Conservation (phyloP, 2,888 invertebrate genomes). For the Phymatocera aterrima region DNA sequence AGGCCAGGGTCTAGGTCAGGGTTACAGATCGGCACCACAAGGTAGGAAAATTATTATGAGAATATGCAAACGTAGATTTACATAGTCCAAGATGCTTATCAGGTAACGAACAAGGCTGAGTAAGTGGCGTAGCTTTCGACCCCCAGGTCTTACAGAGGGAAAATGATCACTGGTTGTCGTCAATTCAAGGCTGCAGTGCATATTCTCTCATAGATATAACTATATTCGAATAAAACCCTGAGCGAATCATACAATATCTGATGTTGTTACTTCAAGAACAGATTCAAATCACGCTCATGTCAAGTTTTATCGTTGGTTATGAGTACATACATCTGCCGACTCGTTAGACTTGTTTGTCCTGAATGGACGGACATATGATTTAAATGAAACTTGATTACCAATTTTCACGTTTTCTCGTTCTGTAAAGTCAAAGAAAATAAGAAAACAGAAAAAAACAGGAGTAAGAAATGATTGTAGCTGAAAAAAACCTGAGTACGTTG, state of each 20-base stretch:
- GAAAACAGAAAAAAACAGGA: too few species aligned
- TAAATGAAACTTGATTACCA: too few species aligned
- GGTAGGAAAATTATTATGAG: constrained; percentile 34
- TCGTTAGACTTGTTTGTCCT: too few species aligned
- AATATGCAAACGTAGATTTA: constrained; percentile 21
- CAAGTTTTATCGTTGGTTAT: too few species aligned
- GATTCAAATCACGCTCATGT: background rate
- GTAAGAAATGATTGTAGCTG: too few species aligned
- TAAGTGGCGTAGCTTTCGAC: constrained; percentile 15
- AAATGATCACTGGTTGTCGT: background rate
- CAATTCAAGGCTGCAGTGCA: constrained; percentile 5
- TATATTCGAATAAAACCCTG: background rate
- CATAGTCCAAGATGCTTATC: constrained; percentile 16
- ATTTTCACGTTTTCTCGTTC: too few species aligned
- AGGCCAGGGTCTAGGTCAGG: constrained; percentile 39
- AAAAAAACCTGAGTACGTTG: too few species aligned
- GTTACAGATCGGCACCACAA: constrained; percentile 34
- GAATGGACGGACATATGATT: too few species aligned
- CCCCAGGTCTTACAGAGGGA: background rate
- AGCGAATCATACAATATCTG: background rate
- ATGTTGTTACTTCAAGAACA: background rate
- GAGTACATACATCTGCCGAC: too few species aligned
- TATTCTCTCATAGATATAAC: background rate
- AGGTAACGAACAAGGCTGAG: constrained; percentile 9
- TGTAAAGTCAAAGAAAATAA: too few species aligned